Evolutionary conservation across 2,113 vertebrate genomes (phyloP), one percentile per base, ranked within the genome.

Genomic region (Cyanoramphus novaezelandiae): DNA sequence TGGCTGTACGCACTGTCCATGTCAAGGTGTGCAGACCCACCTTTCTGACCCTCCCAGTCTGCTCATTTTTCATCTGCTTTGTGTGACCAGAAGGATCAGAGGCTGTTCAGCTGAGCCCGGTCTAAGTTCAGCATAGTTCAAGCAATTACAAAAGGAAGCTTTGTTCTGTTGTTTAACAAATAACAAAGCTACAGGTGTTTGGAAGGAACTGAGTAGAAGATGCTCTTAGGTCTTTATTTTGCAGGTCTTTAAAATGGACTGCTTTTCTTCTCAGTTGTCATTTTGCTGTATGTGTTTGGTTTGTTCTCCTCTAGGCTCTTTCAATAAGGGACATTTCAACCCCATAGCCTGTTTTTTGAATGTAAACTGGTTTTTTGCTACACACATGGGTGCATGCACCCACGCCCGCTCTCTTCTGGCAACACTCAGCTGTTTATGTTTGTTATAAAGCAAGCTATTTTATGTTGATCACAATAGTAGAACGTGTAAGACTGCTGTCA

Each of bases 361-460:
- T 4, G 8, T 35, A 23, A 74, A 7, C 69, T 84, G 69, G 39
- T 71, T 33, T 64, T 64, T 68, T 59, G 10, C 79, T 57, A 0
- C 39, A 35, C 52, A 16, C 39, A 4, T 1, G 3, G 9, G 0
- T 50, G 67, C 12, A 2, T 0, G 28, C 41, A 37, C 81, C 69
- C 68, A 37, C 2, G 0, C 65, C 70, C 0, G 0, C 50, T 86
- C 11, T 72, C 0, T 21, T 43, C 74, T 82, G 86, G 81, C 83
- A 87, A 24, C n/a, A 1, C 69, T 86, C 2, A 1, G 1, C 44
- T 55, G 7, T 84, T 80, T 79, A 46, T 74, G 43, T 53, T 67
- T 13, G 43, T 33, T 20, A 8, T 10, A 5, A 65, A 87, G 33
- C 68, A 72, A 80, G 37, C 47, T 82, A 8, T 49, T 92, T 88